Percentiles rank a stretch among this genome's conserved stretches.
Conservation (phyloP, 92 coral and sea anemone genomes). For the Diadumene lineata region DNA sequence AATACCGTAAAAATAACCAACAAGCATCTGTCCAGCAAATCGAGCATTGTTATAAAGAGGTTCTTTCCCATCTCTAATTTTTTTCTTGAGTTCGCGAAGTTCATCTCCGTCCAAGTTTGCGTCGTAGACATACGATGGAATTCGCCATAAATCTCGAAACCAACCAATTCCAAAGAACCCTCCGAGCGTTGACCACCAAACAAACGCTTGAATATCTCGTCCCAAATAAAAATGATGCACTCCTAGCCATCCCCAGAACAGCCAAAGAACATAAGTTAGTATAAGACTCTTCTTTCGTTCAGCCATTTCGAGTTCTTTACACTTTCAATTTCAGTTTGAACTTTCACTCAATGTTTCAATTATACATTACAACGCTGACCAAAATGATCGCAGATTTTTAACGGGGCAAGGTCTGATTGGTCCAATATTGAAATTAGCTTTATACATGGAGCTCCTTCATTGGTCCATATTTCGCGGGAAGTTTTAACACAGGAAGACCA, state of each 20-base stretch:
- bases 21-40: constrained; percentile 97
- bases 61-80: constrained; percentile 69
- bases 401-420: constrained; percentile 48
- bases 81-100: constrained; percentile 68
- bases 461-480: constrained; percentile 37
- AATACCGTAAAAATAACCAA: constrained; percentile 93
- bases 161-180: constrained; percentile 97
- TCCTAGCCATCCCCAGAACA: constrained; percentile 95
- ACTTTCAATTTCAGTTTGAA: not conserved
- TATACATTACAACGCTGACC: constrained; percentile 33
- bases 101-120: constrained; percentile 77
- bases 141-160: constrained; percentile 97
- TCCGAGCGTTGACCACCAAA: constrained; percentile 99
- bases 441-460: constrained; percentile 52
- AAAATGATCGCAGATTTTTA: constrained; percentile 12
- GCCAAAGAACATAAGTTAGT: constrained; percentile 85
- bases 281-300: constrained; percentile 76
- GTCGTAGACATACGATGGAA: constrained; percentile 95
- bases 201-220: constrained; percentile 94
- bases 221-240: constrained; percentile 93
- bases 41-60: constrained; percentile 83
- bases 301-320: constrained; percentile 30
- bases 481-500: not conserved
- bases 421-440: constrained; percentile 13
- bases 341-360: not conserved